These are phyloP conservation scores for Larimichthys crocea DNA, from an alignment of 2,113 vertebrate species.

Conservation along the genomic window DNA sequence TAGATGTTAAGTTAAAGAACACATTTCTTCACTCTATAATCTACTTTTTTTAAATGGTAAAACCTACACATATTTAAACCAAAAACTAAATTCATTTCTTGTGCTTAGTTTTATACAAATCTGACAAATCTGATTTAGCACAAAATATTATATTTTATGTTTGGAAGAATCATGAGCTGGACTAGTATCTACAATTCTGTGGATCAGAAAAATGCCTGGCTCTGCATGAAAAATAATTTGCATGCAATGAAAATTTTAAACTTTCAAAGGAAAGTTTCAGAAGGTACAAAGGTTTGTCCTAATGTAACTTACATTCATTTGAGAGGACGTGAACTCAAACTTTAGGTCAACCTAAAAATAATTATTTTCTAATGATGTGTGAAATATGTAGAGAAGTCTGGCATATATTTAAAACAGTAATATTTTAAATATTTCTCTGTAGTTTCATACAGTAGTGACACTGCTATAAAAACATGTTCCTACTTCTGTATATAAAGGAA, in stretches of 20 bases:
- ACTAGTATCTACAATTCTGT: not conserved
- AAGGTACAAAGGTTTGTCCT: not conserved
- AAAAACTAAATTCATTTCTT: not conserved
- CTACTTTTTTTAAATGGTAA: not conserved
- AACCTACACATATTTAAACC: not conserved
- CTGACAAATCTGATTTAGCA: not conserved
- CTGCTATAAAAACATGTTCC: conserved; percentile 3
- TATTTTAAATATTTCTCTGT: not conserved
- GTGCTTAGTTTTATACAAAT: not conserved
- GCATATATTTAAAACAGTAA: not conserved
- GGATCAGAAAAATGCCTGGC: not conserved
- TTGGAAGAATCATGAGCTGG: not conserved
- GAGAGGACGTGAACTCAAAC: not conserved
- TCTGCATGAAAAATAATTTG: not conserved
- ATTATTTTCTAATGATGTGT: not conserved
- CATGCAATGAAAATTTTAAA: not conserved
- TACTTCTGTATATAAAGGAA: conserved; percentile 12
- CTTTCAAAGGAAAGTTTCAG: not conserved
- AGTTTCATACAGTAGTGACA: not conserved
- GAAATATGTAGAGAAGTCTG: not conserved
- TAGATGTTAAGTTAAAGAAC: not conserved
- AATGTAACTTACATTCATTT: not conserved
- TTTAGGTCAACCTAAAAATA: not conserved
- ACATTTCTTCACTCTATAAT: not conserved
- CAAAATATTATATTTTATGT: not conserved